Percentiles rank a stretch among this genome's conserved stretches.
These are phyloP conservation scores for Sinocyclocheilus anshuiensis DNA, from an alignment of 2,113 vertebrate species.

Conservation along the genomic window DNA sequence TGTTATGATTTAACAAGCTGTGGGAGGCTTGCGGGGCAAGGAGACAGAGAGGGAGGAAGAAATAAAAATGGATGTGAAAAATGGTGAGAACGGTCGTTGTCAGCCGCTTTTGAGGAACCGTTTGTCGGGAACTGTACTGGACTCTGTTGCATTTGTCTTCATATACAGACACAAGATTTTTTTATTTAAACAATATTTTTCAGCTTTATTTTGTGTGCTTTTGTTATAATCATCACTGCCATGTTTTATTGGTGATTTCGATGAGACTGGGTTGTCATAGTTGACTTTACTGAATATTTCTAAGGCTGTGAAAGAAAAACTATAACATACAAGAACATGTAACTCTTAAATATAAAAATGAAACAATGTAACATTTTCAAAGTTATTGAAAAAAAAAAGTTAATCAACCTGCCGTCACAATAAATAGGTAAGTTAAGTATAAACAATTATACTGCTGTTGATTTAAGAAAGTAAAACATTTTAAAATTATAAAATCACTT, in stretches of 20 bases:
- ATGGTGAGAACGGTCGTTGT: slow-evolving; percentile 30
- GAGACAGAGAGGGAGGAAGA: slow-evolving; percentile 37
- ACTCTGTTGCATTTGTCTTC: not conserved
- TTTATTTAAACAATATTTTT: not conserved
- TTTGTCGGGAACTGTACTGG: slow-evolving; percentile 10
- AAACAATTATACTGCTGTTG: too few species aligned
- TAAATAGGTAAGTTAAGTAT: too few species aligned
- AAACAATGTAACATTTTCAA: too few species aligned
- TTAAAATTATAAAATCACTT: too few species aligned
- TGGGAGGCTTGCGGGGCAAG: slow-evolving; percentile 49
- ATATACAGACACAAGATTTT: not conserved
- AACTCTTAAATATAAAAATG: too few species aligned
- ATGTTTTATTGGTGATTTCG: not conserved
- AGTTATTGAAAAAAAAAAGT: too few species aligned
- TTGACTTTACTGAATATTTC: too few species aligned
- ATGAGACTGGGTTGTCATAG: too few species aligned
- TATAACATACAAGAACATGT: too few species aligned
- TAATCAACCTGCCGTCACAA: too few species aligned
- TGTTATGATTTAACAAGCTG: slow-evolving; percentile 65
- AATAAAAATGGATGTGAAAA: slow-evolving; percentile 41
- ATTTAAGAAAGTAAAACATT: too few species aligned
- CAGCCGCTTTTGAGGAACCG: slow-evolving; percentile 30
- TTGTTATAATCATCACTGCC: not conserved
- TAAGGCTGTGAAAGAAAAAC: too few species aligned
- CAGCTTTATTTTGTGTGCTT: not conserved